A percentile compares a stretch with the other conserved stretches of the same genome.
Conservation (phyloP, 2,113 vertebrate genomes). For the Picathartes gymnocephalus region DNA sequence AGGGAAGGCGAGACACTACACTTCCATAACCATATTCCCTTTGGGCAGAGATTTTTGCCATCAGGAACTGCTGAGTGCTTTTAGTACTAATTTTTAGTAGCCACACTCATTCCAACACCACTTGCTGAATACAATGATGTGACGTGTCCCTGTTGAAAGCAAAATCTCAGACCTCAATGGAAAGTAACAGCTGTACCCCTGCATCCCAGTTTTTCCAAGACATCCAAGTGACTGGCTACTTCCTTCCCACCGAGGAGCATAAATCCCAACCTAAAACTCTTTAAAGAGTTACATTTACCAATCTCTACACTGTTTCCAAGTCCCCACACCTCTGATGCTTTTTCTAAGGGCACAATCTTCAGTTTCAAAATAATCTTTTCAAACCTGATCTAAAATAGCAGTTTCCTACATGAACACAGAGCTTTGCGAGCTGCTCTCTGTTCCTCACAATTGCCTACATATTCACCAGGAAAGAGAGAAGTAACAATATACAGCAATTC, state of each 20-base stretch:
- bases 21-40: not conserved
- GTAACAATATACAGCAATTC: not conserved
- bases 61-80: not conserved
- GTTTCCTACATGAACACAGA: not conserved
- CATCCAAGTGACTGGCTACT: not conserved
- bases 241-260: not conserved
- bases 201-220: not conserved
- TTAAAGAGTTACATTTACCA: not conserved
- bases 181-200: not conserved
- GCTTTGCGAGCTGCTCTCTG: not conserved
- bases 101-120: not conserved
- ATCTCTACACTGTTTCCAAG: not conserved
- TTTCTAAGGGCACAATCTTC: not conserved
- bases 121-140: not conserved
- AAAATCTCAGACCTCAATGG: not conserved
- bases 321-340: not conserved
- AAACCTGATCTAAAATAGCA: not conserved
- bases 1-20: fast-evolving
- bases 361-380: not conserved
- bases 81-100: not conserved
- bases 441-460: not conserved
- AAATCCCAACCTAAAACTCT: not conserved
- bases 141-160: not conserved
- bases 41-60: not conserved
- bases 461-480: not conserved